phyloP scores from a whole-genome alignment of 1,140 invertebrate species.

The silkworm (Bombyx mori) region DNA sequence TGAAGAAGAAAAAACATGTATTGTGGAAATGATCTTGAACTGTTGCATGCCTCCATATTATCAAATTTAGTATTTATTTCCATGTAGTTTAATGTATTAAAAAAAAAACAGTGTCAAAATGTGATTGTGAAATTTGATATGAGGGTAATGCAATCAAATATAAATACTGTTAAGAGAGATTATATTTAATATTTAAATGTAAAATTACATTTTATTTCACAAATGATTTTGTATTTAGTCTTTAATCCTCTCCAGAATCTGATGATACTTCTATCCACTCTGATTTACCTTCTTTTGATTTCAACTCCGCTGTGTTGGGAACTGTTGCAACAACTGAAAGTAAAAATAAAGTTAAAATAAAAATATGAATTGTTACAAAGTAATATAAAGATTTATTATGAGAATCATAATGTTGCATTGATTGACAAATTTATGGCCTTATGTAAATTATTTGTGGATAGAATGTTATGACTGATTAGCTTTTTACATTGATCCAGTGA shows the following conservation, averaged over 20 bases:
- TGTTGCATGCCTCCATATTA: not conserved
- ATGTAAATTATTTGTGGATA: too few relatives aligned
- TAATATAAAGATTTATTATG: not conserved
- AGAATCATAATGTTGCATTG: not conserved
- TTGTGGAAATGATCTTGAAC: constrained; percentile 4
- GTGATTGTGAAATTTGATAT: constrained; percentile 32
- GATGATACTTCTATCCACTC: constrained; percentile 64
- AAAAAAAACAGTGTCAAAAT: constrained; percentile 14
- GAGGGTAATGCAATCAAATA: constrained; percentile 53
- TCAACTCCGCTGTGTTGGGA: constrained; percentile 49
- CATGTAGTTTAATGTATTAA: constrained; percentile 14
- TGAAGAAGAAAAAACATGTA: not conserved
- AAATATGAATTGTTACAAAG: not conserved
- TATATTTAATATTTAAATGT: constrained; percentile 48
- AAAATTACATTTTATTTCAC: constrained; percentile 53
- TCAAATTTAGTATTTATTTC: constrained; percentile 18
- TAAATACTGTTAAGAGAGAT: constrained; percentile 41
- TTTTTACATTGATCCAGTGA: too few relatives aligned
- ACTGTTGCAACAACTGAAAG: constrained; percentile 49
- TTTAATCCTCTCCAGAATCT: constrained; percentile 50
- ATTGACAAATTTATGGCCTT: too few relatives aligned
- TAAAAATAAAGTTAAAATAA: constrained; percentile 1
- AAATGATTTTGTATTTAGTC: constrained; percentile 22
- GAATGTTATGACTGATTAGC: too few relatives aligned
- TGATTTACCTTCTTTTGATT: constrained; percentile 34